Percentiles rank a stretch among this genome's conserved stretches.
Conservation (phyloP, 2,797 vertebrate genomes). For the Sylvia borin region DNA sequence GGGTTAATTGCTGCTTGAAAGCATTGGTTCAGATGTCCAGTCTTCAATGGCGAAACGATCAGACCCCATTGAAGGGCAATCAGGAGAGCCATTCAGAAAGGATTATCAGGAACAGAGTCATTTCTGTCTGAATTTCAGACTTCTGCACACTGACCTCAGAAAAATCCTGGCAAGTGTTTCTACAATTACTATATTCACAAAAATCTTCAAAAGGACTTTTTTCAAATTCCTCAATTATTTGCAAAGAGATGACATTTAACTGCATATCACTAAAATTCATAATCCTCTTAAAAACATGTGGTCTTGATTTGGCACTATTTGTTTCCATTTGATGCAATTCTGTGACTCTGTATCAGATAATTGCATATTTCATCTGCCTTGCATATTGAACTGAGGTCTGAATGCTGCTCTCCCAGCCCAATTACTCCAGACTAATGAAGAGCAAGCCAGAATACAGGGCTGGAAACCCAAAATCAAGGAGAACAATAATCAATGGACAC, state of each 20-base stretch:
- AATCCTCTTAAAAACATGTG: constrained; percentile 52
- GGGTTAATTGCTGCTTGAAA: background rate
- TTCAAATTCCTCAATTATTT: constrained; percentile 43
- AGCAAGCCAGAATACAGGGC: background rate
- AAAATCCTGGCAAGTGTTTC: constrained; percentile 47
- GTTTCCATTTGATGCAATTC: constrained; percentile 45
- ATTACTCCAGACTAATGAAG: background rate
- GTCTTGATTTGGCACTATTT: constrained; percentile 43
- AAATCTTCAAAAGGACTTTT: constrained; percentile 34
- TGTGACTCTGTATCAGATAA: constrained; percentile 46
- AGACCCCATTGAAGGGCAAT: background rate
- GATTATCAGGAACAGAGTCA: background rate
- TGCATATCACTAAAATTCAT: constrained; percentile 40
- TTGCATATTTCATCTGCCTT: constrained; percentile 41
- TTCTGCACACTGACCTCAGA: constrained; percentile 13
- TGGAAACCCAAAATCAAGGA: constrained; percentile 10
- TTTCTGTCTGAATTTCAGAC: constrained; percentile 38
- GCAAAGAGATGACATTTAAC: constrained; percentile 40
- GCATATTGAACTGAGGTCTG: background rate
- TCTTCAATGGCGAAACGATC: background rate
- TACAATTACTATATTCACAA: constrained; percentile 17
- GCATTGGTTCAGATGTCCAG: background rate
- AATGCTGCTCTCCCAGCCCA: background rate
- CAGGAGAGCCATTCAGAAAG: background rate
- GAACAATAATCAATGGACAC: background rate